A percentile compares a stretch with the other conserved stretches of the same genome.
These are phyloP conservation scores for Burhinus bistriatus DNA, from an alignment of 2,113 vertebrate species.

Conservation along the genomic window DNA sequence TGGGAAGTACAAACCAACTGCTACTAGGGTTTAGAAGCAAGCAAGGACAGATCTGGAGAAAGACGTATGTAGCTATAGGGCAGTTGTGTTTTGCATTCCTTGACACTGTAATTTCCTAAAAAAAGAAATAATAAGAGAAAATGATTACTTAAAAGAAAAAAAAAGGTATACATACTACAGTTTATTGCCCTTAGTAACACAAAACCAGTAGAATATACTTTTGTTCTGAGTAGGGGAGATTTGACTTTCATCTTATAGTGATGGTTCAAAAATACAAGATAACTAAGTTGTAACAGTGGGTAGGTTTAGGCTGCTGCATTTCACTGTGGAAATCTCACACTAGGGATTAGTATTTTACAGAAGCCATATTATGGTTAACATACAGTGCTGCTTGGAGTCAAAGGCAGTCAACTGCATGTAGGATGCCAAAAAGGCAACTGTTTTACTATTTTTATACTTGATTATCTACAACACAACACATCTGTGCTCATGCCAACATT, in stretches of 20 bases:
- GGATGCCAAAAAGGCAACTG: background rate
- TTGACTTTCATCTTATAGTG: background rate
- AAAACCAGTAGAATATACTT: background rate
- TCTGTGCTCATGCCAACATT: background rate
- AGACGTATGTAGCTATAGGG: background rate
- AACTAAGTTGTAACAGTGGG: background rate
- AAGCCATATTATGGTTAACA: background rate
- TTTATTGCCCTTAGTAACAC: background rate
- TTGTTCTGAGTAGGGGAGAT: background rate
- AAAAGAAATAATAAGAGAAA: background rate
- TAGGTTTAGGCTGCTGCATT: background rate
- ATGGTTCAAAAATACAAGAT: background rate
- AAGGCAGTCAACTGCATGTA: background rate
- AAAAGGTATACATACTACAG: fast-evolving
- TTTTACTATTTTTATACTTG: background rate
- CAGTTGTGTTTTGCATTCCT: background rate
- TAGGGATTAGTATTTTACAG: background rate
- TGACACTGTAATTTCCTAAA: background rate
- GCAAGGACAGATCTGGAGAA: background rate
- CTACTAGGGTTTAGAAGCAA: background rate
- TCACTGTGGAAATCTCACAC: background rate
- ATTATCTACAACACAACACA: background rate
- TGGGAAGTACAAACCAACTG: background rate
- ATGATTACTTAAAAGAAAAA: background rate
- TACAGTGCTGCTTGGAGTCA: background rate